These are phyloP conservation scores for Metopolophium dirhodum DNA, from an alignment of 1,140 invertebrate species.

Conservation along the genomic window DNA sequence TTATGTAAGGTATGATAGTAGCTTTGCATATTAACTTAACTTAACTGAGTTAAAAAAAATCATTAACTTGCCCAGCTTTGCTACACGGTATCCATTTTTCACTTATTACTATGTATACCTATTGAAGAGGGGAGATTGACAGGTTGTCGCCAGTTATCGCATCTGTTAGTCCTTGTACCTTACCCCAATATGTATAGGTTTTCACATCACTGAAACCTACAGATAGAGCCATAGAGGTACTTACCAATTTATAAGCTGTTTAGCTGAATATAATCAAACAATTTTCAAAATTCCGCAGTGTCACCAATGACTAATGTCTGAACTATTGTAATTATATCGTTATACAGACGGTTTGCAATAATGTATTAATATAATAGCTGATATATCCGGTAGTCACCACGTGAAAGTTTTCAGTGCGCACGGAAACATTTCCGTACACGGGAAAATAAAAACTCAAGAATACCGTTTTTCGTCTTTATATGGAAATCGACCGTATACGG, in stretches of 20 bases:
- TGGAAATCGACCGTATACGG: background rate
- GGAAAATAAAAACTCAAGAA: constrained; percentile 3
- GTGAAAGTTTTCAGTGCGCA: background rate
- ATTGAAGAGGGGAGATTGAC: no score
- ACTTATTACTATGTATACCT: no score
- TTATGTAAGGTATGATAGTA: background rate
- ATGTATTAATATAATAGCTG: background rate
- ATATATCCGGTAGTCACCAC: background rate
- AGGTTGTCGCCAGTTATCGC: background rate
- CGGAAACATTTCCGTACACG: background rate
- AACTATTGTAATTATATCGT: background rate
- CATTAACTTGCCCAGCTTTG: no score
- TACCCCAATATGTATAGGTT: background rate
- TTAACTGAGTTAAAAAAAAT: no score
- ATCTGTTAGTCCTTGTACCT: background rate
- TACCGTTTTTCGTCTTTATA: constrained; percentile 3
- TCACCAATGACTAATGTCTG: background rate
- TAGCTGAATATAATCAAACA: background rate
- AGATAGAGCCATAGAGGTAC: background rate
- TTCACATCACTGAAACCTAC: background rate
- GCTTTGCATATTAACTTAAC: no score
- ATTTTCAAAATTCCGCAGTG: background rate
- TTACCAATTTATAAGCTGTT: background rate
- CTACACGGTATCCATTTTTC: background rate
- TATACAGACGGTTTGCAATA: background rate